Base-by-base conservation (phyloP, 2,113 vertebrate species). In the Oryzias curvinotus region DNA sequence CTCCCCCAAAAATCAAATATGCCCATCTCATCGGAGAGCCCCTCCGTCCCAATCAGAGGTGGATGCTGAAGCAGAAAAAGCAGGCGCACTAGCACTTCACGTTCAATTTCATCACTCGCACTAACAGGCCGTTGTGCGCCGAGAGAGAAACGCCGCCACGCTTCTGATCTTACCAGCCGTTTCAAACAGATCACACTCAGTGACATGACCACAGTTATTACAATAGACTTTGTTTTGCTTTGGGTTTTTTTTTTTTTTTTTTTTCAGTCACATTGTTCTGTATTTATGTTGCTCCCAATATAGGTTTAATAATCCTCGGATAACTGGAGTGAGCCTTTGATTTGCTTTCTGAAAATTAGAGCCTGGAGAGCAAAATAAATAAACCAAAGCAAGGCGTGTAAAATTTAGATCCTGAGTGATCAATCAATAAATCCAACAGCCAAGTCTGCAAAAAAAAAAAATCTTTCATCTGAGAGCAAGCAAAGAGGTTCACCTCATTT, bases 71-170 rank as follows among this genome's bases (percentile, higher is more conserved):
- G 80, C 77, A 56, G 70, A 58, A 76, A 70, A 36, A 36, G 78
- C 73, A 61, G 76, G 64, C 68, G 70, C 53, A 62, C 62, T 76
- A 87, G 79, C 60, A 57, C 72, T 78, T 85, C 81, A 85, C 74
- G 62, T 87, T 85, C 81, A 75, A 89, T 90, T 89, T 77, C 64
- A 87, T 87, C 83, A 80, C 78, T 62, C 48, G 69, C 5, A 68
- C 71, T 76, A 83, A 86, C 77, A 73, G 74, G 57, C 65, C 71
- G 72, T 72, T 74, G 82, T 50, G 77, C 64, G 76, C 63, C 65
- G 49, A 64, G 63, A 72, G 57, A 45, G 76, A 28, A 21, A 79
- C 69, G 74, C 71, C 53, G 82, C 66, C 66, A 77, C 58, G 65
- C 77, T 81, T 86, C 82, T 86, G 83, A 87, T 87, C 85, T 88